Conservation (phyloP, 2,797 vertebrate genomes). For the Triplophysa yarkandensis region DNA sequence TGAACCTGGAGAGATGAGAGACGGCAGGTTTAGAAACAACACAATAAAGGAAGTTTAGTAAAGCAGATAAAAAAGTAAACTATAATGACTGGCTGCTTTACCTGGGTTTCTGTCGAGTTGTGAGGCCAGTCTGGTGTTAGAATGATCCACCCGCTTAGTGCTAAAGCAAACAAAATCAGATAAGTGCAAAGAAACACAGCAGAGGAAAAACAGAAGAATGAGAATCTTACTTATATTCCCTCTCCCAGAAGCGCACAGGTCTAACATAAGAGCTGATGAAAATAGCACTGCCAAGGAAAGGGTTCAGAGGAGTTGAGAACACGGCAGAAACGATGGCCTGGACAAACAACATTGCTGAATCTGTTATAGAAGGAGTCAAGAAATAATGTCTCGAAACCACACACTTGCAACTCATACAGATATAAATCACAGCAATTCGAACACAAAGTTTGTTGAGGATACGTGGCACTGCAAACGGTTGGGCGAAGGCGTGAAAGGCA, state of each 20-base stretch:
- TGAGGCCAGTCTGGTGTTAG: slow-evolving; percentile 94
- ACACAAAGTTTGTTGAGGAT: slow-evolving; percentile 78
- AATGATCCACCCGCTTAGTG: slow-evolving; percentile 97
- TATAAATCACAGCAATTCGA: not conserved
- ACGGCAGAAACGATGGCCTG: slow-evolving; percentile 90
- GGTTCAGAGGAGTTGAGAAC: slow-evolving; percentile 95
- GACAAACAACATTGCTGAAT: slow-evolving; percentile 97
- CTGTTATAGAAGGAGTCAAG: slow-evolving; percentile 69
- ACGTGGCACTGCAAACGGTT: slow-evolving; percentile 98
- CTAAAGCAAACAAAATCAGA: slow-evolving; percentile 63
- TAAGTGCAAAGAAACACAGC: not conserved
- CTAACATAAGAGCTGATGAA: slow-evolving; percentile 98
- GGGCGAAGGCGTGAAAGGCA: slow-evolving; percentile 97
- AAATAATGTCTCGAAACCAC: not conserved
- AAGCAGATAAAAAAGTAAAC: not conserved
- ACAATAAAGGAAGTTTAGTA: too few species aligned
- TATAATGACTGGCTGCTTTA: slow-evolving; percentile 58
- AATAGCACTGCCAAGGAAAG: slow-evolving; percentile 97
- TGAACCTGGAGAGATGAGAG: slow-evolving; percentile 76
- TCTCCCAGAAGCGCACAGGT: slow-evolving; percentile 98
- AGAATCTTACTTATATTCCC: slow-evolving; percentile 91
- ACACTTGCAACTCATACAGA: not conserved
- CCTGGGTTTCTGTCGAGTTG: slow-evolving; percentile 98
- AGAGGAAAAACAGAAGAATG: not conserved
- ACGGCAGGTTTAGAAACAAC: not conserved